phyloP scores from a whole-genome alignment of 2,888 invertebrate genomes.

The Metalampra italica region DNA sequence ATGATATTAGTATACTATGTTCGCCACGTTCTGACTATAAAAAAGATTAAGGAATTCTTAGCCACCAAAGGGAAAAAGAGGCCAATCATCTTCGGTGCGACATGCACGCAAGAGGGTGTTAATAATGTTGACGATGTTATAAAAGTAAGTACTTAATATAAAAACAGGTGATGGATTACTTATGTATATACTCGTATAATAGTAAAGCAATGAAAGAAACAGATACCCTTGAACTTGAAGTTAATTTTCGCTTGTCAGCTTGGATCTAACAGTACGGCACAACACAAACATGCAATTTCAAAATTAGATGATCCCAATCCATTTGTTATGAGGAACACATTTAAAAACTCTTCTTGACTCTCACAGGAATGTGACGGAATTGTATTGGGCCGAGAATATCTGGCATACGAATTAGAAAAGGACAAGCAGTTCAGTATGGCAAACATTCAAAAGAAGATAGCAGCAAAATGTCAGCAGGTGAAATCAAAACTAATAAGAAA shows the following conservation, averaged over 20 bases:
- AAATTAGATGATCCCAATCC: too few relatives aligned
- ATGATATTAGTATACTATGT: conserved; percentile 40
- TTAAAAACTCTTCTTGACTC: conserved; percentile 2
- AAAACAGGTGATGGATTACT: too few relatives aligned
- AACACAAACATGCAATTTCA: too few relatives aligned
- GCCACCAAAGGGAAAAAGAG: conserved; percentile 20
- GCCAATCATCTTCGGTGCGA: conserved; percentile 33
- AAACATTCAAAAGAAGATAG: conserved; percentile 49
- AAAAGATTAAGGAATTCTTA: conserved; percentile 28
- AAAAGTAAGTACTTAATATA: conserved; percentile 31
- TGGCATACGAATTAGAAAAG: conserved; percentile 44
- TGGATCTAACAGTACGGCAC: too few relatives aligned
- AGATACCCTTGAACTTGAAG: too few relatives aligned
- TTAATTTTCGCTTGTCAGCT: too few relatives aligned
- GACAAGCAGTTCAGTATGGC: conserved; percentile 29
- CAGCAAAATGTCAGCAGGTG: conserved; percentile 57
- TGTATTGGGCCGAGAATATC: conserved; percentile 47
- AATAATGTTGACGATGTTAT: conserved; percentile 37
- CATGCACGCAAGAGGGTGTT: conserved; percentile 35
- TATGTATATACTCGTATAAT: too few relatives aligned
- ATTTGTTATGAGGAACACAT: too few relatives aligned
- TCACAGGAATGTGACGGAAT: conserved; percentile 52
- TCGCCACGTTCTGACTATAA: conserved; percentile 26
- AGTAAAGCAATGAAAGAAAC: too few relatives aligned
- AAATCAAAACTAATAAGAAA: background rate